These are phyloP conservation scores for Drosophila limbata DNA, from an alignment of 2,888 invertebrate species.

Conservation along the genomic window DNA sequence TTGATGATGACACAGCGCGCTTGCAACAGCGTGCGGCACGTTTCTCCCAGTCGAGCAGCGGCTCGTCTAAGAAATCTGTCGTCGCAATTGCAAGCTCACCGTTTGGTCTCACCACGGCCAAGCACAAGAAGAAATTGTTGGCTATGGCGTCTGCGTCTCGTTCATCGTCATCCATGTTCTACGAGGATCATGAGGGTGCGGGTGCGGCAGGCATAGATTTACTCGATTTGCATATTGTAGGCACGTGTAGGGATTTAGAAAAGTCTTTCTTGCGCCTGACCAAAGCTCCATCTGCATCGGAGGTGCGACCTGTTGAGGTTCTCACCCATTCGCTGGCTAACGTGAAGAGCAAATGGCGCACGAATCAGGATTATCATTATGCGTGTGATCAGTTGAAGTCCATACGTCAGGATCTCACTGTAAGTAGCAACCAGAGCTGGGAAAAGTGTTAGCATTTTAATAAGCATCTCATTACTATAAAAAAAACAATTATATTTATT, in stretches of 20 bases:
- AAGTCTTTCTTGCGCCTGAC: constrained; percentile 98
- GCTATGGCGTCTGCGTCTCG: constrained; percentile 29
- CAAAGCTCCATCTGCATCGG: constrained; percentile 96
- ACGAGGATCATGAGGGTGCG: constrained; percentile 86
- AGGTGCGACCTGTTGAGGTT: constrained; percentile 95
- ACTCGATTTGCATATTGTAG: constrained; percentile 95
- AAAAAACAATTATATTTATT: too few relatives aligned
- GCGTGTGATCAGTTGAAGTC: constrained; percentile 99
- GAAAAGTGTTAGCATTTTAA: not conserved
- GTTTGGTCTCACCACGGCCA: constrained; percentile 73
- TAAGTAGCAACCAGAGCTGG: constrained; percentile 86
- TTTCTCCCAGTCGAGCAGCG: constrained; percentile 86
- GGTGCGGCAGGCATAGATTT: constrained; percentile 92
- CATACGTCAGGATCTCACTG: constrained; percentile 99
- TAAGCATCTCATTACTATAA: too few relatives aligned
- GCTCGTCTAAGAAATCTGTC: constrained; percentile 77
- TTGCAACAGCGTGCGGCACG: constrained; percentile 95
- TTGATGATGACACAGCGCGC: constrained; percentile 91
- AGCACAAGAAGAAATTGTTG: constrained; percentile 65
- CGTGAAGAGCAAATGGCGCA: constrained; percentile 96
- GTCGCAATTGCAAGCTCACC: constrained; percentile 82
- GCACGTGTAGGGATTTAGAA: constrained; percentile 97
- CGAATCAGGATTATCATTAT: constrained; percentile 97
- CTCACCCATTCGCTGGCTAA: constrained; percentile 93
- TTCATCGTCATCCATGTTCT: constrained; percentile 84